phyloP scores from a whole-genome alignment of 2,888 invertebrate genomes.

The Zaprionus bogoriensis region DNA sequence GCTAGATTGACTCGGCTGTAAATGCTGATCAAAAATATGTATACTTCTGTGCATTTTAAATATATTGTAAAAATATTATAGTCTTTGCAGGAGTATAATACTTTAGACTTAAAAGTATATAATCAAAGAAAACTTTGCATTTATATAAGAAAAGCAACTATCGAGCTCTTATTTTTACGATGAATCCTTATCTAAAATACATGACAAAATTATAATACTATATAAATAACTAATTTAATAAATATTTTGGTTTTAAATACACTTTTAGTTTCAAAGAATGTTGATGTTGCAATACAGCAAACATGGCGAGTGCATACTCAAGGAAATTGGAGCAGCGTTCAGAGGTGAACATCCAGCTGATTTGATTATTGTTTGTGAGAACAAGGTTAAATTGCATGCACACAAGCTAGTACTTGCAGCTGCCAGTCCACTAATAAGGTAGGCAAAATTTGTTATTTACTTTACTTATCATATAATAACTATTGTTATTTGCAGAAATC shows the following conservation, averaged over 20 bases:
- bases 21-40: too few species aligned
- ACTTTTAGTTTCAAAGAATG: conserved; percentile 84
- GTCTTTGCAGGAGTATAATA: too few species aligned
- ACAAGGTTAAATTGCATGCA: conserved; percentile 90
- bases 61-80: too few species aligned
- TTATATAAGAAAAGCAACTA: too few species aligned
- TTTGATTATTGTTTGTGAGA: conserved; percentile 93
- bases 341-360: conserved; percentile 93
- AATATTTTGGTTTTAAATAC: too few species aligned
- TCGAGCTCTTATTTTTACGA: too few species aligned
- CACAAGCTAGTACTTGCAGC: conserved; percentile 94
- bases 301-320: conserved; percentile 95
- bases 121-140: too few species aligned
- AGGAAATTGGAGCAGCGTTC: conserved; percentile 94
- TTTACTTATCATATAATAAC: background rate
- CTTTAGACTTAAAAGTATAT: too few species aligned
- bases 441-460: background rate
- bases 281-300: conserved; percentile 96
- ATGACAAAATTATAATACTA: background rate
- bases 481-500: conserved; percentile 83
- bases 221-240: background rate
- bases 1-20: too few species aligned
- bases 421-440: conserved; percentile 92
- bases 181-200: background rate
- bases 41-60: too few species aligned